Percentiles rank a stretch among this genome's conserved stretches.
Conservation (phyloP, 2,113 vertebrate genomes). For the Paramisgurnus dabryanus region DNA sequence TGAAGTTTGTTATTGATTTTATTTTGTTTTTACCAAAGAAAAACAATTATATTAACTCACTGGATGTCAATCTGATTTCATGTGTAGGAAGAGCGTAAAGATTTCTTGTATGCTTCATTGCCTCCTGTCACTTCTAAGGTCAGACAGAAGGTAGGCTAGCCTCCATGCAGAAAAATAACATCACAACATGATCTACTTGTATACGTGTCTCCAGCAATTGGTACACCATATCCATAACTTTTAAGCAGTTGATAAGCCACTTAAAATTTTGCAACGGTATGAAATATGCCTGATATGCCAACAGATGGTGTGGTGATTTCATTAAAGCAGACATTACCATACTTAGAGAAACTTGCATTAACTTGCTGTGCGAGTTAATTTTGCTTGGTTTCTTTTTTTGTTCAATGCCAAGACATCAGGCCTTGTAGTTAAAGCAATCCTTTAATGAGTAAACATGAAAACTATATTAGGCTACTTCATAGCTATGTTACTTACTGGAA, state of each 20-base stretch:
- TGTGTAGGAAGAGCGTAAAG: slow-evolving; percentile 34
- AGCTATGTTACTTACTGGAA: background rate
- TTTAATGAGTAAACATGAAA: background rate
- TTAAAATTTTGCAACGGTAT: background rate
- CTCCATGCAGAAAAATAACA: slow-evolving; percentile 27
- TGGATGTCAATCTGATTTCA: slow-evolving; percentile 67
- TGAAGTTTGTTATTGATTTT: background rate
- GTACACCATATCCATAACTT: background rate
- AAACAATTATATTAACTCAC: slow-evolving; percentile 70
- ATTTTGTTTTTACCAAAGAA: slow-evolving; percentile 51
- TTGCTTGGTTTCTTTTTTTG: background rate
- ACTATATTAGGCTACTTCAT: background rate
- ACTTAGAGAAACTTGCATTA: background rate
- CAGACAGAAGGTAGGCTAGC: slow-evolving; percentile 16
- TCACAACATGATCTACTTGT: background rate
- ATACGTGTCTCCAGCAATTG: background rate
- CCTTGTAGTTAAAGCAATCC: background rate
- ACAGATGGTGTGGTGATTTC: background rate
- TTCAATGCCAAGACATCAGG: background rate
- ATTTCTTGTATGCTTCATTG: slow-evolving; percentile 26
- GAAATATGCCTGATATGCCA: background rate
- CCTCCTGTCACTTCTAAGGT: slow-evolving; percentile 19
- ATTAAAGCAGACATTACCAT: background rate
- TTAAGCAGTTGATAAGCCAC: background rate
- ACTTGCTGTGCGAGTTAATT: background rate